Percentiles rank a stretch among this genome's conserved stretches.
Evolutionary conservation across 37 sponge, comb jelly and placozoan species (phyloP).

Genomic region (Ephydatia muelleri): DNA sequence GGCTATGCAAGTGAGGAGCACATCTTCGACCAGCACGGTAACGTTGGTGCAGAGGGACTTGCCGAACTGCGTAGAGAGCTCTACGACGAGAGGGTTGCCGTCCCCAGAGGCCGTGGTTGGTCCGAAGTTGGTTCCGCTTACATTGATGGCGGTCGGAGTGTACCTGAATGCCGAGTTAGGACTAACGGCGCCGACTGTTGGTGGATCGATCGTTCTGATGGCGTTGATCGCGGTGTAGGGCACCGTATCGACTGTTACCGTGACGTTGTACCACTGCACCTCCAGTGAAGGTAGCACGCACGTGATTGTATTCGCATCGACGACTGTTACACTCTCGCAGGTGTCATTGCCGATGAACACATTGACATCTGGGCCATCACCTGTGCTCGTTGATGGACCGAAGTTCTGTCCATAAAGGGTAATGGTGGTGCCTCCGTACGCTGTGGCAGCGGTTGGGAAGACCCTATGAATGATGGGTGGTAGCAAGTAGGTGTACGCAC

Average conservation of each 20-base stretch:
- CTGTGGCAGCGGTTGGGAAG: constrained; percentile 69
- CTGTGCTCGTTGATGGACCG: constrained; percentile 79
- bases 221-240: constrained; percentile 11
- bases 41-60: constrained; percentile 55
- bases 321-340: constrained; percentile 74
- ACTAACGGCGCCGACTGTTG: constrained; percentile 43
- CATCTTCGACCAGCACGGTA: constrained; percentile 57
- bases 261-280: constrained; percentile 46
- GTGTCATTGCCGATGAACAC: constrained; percentile 61
- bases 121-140: constrained; percentile 80
- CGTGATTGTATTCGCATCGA: constrained; percentile 55
- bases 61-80: constrained; percentile 43
- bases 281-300: constrained; percentile 67
- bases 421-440: constrained; percentile 68
- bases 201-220: constrained; percentile 59
- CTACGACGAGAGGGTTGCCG: constrained; percentile 46
- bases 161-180: constrained; percentile 68
- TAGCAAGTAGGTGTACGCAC: constrained; percentile 81
- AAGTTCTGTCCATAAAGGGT: constrained; percentile 79
- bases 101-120: constrained; percentile 61
- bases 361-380: constrained; percentile 67
- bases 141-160: constrained; percentile 48
- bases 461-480: constrained; percentile 69
- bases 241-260: constrained; percentile 80
- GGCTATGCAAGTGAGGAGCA: constrained; percentile 49